A percentile compares a stretch with the other conserved stretches of the same genome.
Conservation (phyloP, 2,888 invertebrate species). For the Steromphala cineraria region DNA sequence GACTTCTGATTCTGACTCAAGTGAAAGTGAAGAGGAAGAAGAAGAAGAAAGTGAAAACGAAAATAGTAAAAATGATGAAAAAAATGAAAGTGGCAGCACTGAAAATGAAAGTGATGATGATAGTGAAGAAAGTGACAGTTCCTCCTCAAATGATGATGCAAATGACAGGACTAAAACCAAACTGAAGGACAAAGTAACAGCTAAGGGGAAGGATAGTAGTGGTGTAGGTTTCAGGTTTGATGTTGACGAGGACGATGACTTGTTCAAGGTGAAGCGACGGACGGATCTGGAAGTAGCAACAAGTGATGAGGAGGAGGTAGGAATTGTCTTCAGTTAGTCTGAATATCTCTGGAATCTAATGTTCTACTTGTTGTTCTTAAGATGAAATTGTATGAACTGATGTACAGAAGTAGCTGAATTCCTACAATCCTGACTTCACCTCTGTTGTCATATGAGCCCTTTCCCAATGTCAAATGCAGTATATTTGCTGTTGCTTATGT, state of each 20-base stretch:
- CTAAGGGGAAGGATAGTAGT: background rate
- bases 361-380: no score
- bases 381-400: no score
- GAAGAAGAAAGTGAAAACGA: conserved; percentile 31
- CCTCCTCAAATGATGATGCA: conserved; percentile 28
- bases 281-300: conserved; percentile 3
- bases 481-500: no score
- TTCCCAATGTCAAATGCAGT: no score
- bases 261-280: conserved; percentile 49
- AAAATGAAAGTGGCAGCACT: conserved; percentile 28
- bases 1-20: background rate
- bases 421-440: no score
- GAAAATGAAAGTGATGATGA: conserved; percentile 75
- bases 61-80: background rate
- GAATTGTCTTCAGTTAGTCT: no score
- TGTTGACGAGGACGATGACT: conserved; percentile 48
- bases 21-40: conserved; percentile 44
- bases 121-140: conserved; percentile 29
- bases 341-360: no score
- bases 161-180: conserved; percentile 74
- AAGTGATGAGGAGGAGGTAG: background rate
- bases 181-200: conserved; percentile 53
- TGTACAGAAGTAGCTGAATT: no score
- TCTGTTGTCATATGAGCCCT: no score
- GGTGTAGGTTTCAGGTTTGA: conserved; percentile 34